A percentile compares a stretch with the other conserved stretches of the same genome.
Conservation (phyloP, 2,888 invertebrate genomes). For the Cataglyphis cursor region DNA sequence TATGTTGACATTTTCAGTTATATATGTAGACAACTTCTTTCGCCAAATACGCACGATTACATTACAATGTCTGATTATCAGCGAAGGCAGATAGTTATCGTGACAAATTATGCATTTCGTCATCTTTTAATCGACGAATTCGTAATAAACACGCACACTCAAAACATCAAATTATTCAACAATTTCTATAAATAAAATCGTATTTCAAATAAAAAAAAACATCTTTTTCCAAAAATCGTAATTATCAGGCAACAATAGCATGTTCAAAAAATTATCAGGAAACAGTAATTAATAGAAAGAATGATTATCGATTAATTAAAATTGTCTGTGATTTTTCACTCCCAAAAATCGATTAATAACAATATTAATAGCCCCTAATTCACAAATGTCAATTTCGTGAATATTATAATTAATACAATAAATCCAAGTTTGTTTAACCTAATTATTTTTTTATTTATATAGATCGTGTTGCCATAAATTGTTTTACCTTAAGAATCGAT, state of each 20-base stretch:
- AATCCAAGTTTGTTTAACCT: not conserved
- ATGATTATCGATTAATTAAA: not conserved
- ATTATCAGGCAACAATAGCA: not conserved
- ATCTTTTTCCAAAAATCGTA: not conserved
- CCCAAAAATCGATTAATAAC: not conserved
- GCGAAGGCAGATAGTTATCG: not conserved
- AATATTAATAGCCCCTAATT: not conserved
- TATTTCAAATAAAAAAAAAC: not conserved
- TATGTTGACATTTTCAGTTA: not conserved
- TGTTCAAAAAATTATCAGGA: not conserved
- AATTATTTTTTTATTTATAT: not conserved
- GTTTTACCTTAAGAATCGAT: no score
- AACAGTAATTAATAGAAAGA: not conserved
- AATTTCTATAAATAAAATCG: not conserved
- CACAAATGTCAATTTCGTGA: not conserved
- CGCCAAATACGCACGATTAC: not conserved
- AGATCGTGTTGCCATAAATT: no score
- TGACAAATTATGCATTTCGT: not conserved
- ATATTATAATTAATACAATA: not conserved
- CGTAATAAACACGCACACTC: not conserved
- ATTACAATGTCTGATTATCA: not conserved
- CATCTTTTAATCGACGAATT: not conserved
- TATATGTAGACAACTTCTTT: not conserved
- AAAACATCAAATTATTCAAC: not conserved
- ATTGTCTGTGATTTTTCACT: not conserved